A percentile compares a stretch with the other conserved stretches of the same genome.
Evolutionary conservation across 2,888 invertebrate species (phyloP).

Genomic region (Fissipunctia ypsillon): DNA sequence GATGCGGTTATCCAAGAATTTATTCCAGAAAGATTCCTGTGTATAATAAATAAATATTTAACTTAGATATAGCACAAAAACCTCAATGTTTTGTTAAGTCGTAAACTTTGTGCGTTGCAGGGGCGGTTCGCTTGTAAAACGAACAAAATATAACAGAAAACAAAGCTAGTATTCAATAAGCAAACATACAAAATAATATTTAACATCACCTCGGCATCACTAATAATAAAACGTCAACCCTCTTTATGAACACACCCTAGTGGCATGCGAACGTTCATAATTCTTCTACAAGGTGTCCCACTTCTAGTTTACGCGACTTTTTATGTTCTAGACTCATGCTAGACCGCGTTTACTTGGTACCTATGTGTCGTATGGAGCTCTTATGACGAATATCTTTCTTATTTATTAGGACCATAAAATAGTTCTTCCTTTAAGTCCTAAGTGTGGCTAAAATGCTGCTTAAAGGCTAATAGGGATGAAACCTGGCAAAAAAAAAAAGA

Average conservation of each 20-base stretch:
- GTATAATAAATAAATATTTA: too few species aligned
- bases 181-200: not conserved
- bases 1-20: not conserved
- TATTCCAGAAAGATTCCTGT: not conserved
- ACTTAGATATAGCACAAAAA: too few species aligned
- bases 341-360: conserved; percentile 59
- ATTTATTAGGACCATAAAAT: conserved; percentile 23
- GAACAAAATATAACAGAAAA: not conserved
- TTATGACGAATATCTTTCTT: conserved; percentile 16
- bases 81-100: not conserved
- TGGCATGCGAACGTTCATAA: conserved; percentile 71
- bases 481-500: too few species aligned
- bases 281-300: conserved; percentile 78
- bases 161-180: too few species aligned
- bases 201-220: not conserved
- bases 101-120: not conserved
- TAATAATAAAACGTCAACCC: not conserved
- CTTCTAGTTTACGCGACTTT: conserved; percentile 72
- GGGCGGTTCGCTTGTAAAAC: too few species aligned
- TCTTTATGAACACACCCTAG: conserved; percentile 66
- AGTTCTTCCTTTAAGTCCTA: not conserved
- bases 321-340: conserved; percentile 78
- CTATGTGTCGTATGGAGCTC: conserved; percentile 42
- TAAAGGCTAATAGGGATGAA: too few species aligned
- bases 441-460: not conserved